phyloP scores from a whole-genome alignment of 2,797 vertebrate genomes.

The Malurus splendens region DNA sequence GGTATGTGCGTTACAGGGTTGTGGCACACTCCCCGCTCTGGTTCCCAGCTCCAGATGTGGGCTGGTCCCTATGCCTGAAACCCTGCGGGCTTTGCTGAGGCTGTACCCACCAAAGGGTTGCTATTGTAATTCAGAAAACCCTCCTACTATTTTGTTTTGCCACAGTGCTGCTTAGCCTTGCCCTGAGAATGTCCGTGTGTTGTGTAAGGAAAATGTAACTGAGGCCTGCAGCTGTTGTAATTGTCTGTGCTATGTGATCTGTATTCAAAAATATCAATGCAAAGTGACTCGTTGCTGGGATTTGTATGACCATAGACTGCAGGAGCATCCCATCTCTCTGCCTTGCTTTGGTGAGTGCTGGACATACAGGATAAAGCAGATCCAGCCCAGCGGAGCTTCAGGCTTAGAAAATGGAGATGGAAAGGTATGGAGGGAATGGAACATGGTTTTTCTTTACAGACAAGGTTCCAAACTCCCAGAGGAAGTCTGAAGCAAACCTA shows the following conservation, averaged over 20 bases:
- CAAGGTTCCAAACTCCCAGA: not conserved
- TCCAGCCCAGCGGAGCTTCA: not conserved
- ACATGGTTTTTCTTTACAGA: not conserved
- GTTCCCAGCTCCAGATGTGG: not conserved
- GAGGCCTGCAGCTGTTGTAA: not conserved
- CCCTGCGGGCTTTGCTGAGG: not conserved
- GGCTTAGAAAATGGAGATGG: not conserved
- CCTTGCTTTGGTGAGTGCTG: not conserved
- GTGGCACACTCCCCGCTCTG: rapidly evolving
- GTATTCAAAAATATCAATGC: not conserved
- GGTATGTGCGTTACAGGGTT: rapidly evolving
- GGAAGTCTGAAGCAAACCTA: not conserved
- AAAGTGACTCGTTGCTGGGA: not conserved
- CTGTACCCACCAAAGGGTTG: not conserved
- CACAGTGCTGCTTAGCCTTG: not conserved
- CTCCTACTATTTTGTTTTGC: not conserved
- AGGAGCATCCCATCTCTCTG: not conserved
- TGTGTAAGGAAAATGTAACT: not conserved
- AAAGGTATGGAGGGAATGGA: not conserved
- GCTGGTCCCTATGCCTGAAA: not conserved
- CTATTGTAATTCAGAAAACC: not conserved
- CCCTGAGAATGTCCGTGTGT: not conserved
- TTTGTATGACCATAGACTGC: not conserved
- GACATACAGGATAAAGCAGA: not conserved
- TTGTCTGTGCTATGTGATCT: not conserved